Conservation (phyloP, 1,140 invertebrate species). For the Lutraria rhynchaena region DNA sequence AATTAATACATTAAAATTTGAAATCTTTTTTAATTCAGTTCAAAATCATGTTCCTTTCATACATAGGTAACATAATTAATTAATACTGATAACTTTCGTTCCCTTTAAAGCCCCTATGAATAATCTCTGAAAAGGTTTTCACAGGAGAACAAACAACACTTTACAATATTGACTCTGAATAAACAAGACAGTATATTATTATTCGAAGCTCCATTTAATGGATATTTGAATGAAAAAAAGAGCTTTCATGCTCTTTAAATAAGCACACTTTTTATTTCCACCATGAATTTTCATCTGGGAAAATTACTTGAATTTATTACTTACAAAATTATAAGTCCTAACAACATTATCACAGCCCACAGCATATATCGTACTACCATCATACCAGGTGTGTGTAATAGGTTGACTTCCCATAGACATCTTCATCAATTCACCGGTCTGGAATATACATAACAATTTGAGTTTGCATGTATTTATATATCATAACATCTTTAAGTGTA, state of each 20-base stretch:
- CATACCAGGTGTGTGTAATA: conserved; percentile 19
- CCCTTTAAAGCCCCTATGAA: too few species aligned
- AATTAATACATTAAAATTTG: background rate
- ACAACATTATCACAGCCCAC: conserved; percentile 20
- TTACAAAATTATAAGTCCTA: conserved; percentile 32
- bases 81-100: background rate
- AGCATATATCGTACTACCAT: conserved; percentile 17
- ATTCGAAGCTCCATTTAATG: too few species aligned
- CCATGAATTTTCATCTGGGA: too few species aligned
- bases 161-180: too few species aligned
- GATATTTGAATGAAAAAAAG: too few species aligned
- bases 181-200: too few species aligned
- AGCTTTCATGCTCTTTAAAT: too few species aligned
- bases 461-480: too few species aligned
- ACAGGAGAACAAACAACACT: too few species aligned
- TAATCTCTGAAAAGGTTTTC: too few species aligned
- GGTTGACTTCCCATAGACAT: background rate
- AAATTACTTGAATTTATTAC: background rate
- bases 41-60: background rate
- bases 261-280: too few species aligned
- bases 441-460: background rate
- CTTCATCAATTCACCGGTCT: conserved; percentile 37
- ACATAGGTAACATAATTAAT: background rate
- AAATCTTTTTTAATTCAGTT: background rate
- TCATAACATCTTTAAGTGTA: too few species aligned